A percentile compares a stretch with the other conserved stretches of the same genome.
Evolutionary conservation across 2,888 invertebrate genomes (phyloP).

Genomic region (Oasisia sp.): DNA sequence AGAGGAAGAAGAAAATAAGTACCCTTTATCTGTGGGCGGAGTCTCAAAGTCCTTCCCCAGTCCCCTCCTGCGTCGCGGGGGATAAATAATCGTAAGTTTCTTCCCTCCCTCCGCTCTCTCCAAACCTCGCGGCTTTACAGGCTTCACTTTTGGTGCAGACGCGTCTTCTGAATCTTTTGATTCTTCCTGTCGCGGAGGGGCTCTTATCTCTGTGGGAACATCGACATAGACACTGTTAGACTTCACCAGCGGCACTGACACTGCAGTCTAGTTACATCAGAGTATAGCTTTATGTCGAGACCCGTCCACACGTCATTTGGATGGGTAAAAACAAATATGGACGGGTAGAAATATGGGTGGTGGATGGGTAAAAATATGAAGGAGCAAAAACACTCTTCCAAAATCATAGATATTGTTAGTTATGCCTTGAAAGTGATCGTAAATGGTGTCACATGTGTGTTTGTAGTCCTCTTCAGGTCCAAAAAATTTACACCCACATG

Average conservation of each 20-base stretch:
- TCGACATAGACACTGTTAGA: background rate
- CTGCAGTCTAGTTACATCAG: background rate
- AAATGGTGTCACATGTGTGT: no score
- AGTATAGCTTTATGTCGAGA: no score
- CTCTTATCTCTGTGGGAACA: background rate
- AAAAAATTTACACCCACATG: no score
- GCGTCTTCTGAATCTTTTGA: background rate
- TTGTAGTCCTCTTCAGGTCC: no score
- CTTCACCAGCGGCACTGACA: background rate
- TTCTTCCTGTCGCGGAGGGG: background rate
- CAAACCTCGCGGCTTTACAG: background rate
- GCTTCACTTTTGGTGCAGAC: background rate
- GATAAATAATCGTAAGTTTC: background rate
- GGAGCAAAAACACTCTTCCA: no score
- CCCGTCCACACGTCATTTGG: no score
- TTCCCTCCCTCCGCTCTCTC: background rate
- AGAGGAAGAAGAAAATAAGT: background rate
- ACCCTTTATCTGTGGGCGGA: background rate
- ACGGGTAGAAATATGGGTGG: no score
- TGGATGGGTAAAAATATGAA: no score
- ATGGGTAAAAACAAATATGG: no score
- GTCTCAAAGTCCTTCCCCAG: background rate
- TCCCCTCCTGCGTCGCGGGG: background rate
- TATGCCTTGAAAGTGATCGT: no score
- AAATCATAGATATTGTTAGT: no score